Evolutionary conservation across 2,797 vertebrate species (phyloP).

Genomic region (Eremophila alpestris): DNA sequence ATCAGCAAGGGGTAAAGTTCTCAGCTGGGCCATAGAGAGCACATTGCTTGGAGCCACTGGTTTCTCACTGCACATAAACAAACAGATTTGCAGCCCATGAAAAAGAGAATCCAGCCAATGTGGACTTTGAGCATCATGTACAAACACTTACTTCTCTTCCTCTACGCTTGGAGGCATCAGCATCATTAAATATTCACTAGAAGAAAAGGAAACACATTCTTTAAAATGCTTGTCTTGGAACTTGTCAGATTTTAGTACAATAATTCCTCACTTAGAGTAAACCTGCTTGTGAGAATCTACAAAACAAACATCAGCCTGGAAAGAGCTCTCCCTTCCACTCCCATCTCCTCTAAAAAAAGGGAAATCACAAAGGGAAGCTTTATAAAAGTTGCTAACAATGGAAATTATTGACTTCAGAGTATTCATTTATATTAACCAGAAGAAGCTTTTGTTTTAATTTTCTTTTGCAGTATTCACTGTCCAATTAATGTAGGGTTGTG

Average conservation of each 20-base stretch:
- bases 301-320: not conserved
- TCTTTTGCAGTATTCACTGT: not conserved
- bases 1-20: slow-evolving; percentile 91
- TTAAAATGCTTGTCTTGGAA: not conserved
- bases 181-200: slow-evolving; percentile 95
- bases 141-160: slow-evolving; percentile 88
- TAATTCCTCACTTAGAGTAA: not conserved
- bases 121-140: not conserved
- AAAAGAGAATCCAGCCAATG: not conserved
- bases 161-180: slow-evolving; percentile 92
- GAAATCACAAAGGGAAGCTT: not conserved
- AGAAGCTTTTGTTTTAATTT: not conserved
- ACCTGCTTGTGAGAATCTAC: not conserved
- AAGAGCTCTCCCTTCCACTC: not conserved
- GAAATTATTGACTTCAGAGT: not conserved
- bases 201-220: slow-evolving; percentile 25
- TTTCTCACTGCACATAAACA: slow-evolving; percentile 80
- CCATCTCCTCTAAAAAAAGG: not conserved
- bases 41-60: slow-evolving; percentile 93
- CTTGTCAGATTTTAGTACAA: not conserved
- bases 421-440: not conserved
- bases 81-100: slow-evolving; percentile 11
- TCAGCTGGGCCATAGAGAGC: slow-evolving; percentile 96
- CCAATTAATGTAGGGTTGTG: not conserved
- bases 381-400: not conserved